Base-by-base conservation (phyloP, 2,888 invertebrate species). In the Mycogona germanica region DNA sequence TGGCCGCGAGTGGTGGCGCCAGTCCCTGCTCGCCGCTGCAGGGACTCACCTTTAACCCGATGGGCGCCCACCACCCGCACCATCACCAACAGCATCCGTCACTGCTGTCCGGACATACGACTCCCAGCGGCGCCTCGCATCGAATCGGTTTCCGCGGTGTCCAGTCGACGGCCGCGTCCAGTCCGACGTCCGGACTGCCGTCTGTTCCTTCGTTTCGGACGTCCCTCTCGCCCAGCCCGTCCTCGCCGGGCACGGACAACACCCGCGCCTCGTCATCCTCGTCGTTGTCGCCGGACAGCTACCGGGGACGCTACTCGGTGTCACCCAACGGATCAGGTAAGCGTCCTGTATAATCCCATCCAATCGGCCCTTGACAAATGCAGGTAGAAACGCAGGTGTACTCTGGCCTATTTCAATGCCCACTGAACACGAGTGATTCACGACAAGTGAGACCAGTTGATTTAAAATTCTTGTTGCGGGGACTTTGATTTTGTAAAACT, bases 261-360 rank as follows among this genome's bases (percentile, higher is more conserved):
- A 48, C 48, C 7, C 30, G 50, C 25, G 19, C 40, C 26, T 38
- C 50, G 14, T 38, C 40, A 26, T 38, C 50, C 4, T 40, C 50
- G 2, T 38, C 50, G 14, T 38, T 50, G 30, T 38, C 50, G 9
- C 50, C 50, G 2, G 50, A 50, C 40, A 50, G 50, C 25, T 40
- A 50, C 37, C 2, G 23, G 19, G 50, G 23, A 3, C 37, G 50
- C 19, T 28, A 23, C n/a, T 50, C 50, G 7, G 25, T 50, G 19
- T 50, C 50, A 23, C 40, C 50, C 12, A 50, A 50, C 17, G 30
- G 40, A 7, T 50, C 50, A 50, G 50, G 50, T 50, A 23, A 50
- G 48, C n/a, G n/a, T n/a, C n/a, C n/a, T n/a, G n/a, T n/a, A n/a
- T n/a, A n/a, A n/a, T n/a, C n/a, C n/a, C n/a, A n/a, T n/a, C n/a